Evolutionary conservation across 1,140 invertebrate genomes (phyloP).

Genomic region (Watersipora subatra): DNA sequence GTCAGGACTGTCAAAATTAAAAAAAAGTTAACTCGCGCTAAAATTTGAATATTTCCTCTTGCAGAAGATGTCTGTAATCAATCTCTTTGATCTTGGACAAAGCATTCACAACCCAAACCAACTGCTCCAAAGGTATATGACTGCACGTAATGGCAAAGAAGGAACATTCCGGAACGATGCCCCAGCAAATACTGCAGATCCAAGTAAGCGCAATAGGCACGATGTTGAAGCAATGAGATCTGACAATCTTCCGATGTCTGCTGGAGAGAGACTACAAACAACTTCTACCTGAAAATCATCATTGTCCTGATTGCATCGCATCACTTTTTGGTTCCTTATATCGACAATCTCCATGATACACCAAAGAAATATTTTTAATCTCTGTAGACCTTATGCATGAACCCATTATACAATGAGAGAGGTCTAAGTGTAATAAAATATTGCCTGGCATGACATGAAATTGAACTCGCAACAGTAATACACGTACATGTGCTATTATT

Average conservation of each 20-base stretch:
- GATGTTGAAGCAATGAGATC: background rate
- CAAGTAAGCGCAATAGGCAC: no score
- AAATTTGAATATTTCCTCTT: conserved; percentile 6
- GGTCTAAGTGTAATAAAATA: background rate
- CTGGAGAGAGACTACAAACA: background rate
- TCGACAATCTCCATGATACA: background rate
- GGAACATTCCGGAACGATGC: background rate
- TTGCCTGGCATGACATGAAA: background rate
- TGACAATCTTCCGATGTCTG: background rate
- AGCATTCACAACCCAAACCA: conserved; percentile 18
- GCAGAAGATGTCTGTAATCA: conserved; percentile 28
- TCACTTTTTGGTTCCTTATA: background rate
- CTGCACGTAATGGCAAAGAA: background rate
- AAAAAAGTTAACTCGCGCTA: background rate
- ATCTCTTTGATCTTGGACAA: conserved; percentile 29
- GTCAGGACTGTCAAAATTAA: background rate
- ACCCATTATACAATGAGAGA: background rate
- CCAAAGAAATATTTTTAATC: background rate
- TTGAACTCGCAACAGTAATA: background rate
- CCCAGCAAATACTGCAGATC: background rate
- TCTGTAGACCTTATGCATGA: background rate
- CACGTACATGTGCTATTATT: no score
- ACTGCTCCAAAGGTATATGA: background rate
- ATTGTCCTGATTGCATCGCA: no score
- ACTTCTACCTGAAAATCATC: background rate